These are phyloP conservation scores for Idaea straminata DNA, from an alignment of 2,888 invertebrate species.

Conservation along the genomic window DNA sequence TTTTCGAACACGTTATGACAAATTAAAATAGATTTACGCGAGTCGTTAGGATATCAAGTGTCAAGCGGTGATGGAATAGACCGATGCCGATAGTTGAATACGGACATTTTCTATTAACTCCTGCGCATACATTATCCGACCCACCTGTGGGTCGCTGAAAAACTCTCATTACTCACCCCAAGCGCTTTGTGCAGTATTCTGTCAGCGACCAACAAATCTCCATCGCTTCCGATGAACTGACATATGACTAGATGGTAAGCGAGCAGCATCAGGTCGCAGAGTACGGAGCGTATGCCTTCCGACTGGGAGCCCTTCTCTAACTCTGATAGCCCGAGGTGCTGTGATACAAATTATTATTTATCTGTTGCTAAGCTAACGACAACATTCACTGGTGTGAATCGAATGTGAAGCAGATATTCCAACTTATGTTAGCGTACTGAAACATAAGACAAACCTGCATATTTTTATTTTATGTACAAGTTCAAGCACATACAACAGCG, in stretches of 20 bases:
- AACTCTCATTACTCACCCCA: slow-evolving; percentile 75
- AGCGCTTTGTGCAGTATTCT: slow-evolving; percentile 82
- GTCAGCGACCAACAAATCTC: slow-evolving; percentile 88
- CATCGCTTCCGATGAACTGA: slow-evolving; percentile 89
- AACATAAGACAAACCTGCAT: too few species aligned
- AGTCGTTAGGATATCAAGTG: too few species aligned
- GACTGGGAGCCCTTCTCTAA: slow-evolving; percentile 86
- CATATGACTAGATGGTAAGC: slow-evolving; percentile 92
- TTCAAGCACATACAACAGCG: too few species aligned
- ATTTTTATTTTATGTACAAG: too few species aligned
- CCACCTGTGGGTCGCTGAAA: neutral
- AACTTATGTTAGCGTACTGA: too few species aligned
- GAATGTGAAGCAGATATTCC: too few species aligned
- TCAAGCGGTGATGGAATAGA: too few species aligned
- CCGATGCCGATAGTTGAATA: too few species aligned
- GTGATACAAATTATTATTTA: slow-evolving; percentile 30
- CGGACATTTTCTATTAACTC: too few species aligned
- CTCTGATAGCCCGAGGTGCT: slow-evolving; percentile 88
- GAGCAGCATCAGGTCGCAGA: slow-evolving; percentile 92
- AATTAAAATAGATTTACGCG: too few species aligned
- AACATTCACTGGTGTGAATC: too few species aligned
- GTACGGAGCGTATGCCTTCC: slow-evolving; percentile 88
- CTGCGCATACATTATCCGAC: neutral
- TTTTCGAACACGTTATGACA: too few species aligned
- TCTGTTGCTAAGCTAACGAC: neutral